Conservation (phyloP, 2,888 invertebrate species). For the Galerucella nymphaeae region DNA sequence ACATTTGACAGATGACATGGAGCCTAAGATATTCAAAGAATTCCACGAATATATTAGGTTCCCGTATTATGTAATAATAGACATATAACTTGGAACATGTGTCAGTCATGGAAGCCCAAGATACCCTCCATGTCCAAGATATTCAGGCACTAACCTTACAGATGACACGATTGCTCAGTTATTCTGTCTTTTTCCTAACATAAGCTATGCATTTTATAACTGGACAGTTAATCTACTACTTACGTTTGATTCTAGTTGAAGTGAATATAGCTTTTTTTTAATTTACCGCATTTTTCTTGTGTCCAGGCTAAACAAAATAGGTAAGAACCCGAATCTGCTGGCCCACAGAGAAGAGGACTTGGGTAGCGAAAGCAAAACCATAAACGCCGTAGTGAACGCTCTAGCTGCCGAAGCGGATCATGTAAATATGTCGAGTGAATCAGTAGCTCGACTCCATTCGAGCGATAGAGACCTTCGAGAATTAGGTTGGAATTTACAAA, state of each 20-base stretch:
- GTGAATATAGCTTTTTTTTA: neutral
- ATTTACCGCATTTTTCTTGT: constrained; percentile 27
- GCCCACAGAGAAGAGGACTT: constrained; percentile 80
- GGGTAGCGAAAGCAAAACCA: constrained; percentile 82
- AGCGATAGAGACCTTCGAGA: constrained; percentile 66
- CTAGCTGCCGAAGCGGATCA: constrained; percentile 91
- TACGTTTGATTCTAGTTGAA: constrained; percentile 27
- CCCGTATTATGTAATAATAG: too few relatives aligned
- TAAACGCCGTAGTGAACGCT: constrained; percentile 93
- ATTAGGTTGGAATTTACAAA: constrained; percentile 75
- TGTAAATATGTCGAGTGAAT: constrained; percentile 81
- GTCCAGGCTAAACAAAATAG: constrained; percentile 88
- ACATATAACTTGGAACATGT: too few relatives aligned
- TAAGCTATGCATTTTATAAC: too few relatives aligned
- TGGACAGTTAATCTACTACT: constrained; percentile 22
- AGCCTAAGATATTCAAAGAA: too few relatives aligned
- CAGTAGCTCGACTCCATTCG: constrained; percentile 66
- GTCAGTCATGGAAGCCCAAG: too few relatives aligned
- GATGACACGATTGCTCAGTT: too few relatives aligned
- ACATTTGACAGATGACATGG: too few relatives aligned
- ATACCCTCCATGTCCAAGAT: too few relatives aligned
- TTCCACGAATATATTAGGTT: too few relatives aligned
- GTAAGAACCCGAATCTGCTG: constrained; percentile 95
- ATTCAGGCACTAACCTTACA: too few relatives aligned
- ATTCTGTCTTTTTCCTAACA: too few relatives aligned